Base-by-base conservation (phyloP, 2,113 vertebrate genomes). In the Corythaixoides concolor region DNA sequence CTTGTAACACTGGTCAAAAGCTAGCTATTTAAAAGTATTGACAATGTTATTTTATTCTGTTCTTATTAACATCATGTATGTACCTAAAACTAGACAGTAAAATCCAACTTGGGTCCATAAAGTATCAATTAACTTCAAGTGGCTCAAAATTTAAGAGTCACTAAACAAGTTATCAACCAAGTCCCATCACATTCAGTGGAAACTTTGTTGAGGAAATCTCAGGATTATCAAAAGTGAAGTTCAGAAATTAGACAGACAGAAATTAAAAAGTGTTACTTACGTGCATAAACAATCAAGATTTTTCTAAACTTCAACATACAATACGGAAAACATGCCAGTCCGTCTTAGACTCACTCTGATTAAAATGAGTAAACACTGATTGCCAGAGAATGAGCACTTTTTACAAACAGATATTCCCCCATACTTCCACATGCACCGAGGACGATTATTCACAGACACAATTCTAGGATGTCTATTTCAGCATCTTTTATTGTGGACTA, bases 401-500 rank as follows among this genome's bases (percentile, higher is more conserved):
- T 66, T 39, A 74, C 11, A 59, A 85, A 83, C 33, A 91, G 75
- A 74, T 86, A 90, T 81, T 69, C 17, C 55, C 17, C 62, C 39
- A 15, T 19, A 63, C 22, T 73, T 89, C 37, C 59, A 75, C 64
- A 53, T 26, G 33, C 84, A 72, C 80, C 5, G 43, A 76, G 32
- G 52, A 92, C 68, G 66, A 79, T 62, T 91, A 93, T 76, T 93
- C 66, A 76, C 55, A 80, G 12, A 45, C 35, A 67, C 41, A 58
- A 50, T 74, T 67, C 66, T n/a, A 86, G 62, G 73, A 85, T 92
- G 62, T 58, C 66, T 84, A 82, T 82, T 95, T 94, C 85, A 93
- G 83, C 32, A 50, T 81, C 63, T 89, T 93, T 69, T 85, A 85
- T 66, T 85, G 32, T 6, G 45, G 74, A 82, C 77, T 45, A 74